Evolutionary conservation across 2,797 vertebrate genomes (phyloP), one percentile per base, ranked within the genome.

Genomic region (Lycodopsis pacificus): DNA sequence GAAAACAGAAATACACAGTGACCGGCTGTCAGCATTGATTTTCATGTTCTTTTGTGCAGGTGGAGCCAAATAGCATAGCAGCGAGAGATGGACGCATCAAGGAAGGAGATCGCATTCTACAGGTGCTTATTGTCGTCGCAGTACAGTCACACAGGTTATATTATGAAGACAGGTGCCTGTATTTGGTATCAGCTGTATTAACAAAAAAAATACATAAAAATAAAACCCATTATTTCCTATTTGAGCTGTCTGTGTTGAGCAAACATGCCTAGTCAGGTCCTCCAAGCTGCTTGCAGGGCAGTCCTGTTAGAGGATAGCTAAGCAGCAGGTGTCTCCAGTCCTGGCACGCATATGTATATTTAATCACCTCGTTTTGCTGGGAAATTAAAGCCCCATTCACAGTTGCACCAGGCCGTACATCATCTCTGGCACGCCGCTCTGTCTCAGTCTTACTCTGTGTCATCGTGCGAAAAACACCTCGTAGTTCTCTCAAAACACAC

Each of bases 51-150:
- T 76, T 66, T 77, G 62, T 88, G 66, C 87, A 99, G 98, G 96
- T 99, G 83, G 97, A 97, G 88, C 96, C 97, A 7, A 96, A 98
- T 74, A 98, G 97, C 85, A 97, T 98, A 70, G 97, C 98, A 42
- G 97, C 97, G 51, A 96, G 93, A 94, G 97, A 99, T 1, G 98
- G 97, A 19, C 96, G 97, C 56, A 98, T 99, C 88, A 95, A 95
- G 76, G 96, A 98, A 90, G 98, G 98, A 80, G 98, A 99, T 86
- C 95, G 97, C 14, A 99, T 99, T 93, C 92, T 99, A 79, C 97
- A 98, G 93, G 98, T 98, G 92, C 20, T 61, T 71, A 15, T 71
- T 81, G 73, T 81, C n/a, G 38, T 61, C 48, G 49, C 66, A 19
- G 17, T 48, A 19, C 17, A 62, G 22, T 38, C 42, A 66, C 36